Conservation (phyloP, 1,140 invertebrate species). For the Psix sp. region DNA sequence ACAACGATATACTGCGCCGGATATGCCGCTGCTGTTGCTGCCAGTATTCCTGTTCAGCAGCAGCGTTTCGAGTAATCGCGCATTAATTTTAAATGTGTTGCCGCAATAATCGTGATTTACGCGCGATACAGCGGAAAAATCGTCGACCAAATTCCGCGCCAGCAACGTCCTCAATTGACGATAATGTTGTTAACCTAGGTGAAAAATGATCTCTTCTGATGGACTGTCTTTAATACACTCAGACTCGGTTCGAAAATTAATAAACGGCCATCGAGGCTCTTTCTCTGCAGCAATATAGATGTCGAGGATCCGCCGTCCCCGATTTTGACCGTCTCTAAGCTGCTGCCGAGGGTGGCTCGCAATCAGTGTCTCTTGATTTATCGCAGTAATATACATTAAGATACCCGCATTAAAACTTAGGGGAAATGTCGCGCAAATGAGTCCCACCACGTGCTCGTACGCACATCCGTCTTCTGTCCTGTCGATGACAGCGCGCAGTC, state of each 20-base stretch:
- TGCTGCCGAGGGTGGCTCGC: slow-evolving; percentile 69
- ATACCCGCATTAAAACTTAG: slow-evolving; percentile 77
- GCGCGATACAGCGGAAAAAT: slow-evolving; percentile 13
- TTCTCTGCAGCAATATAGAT: slow-evolving; percentile 36
- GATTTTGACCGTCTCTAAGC: slow-evolving; percentile 38
- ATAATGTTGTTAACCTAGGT: neutral
- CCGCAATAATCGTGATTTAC: slow-evolving; percentile 75
- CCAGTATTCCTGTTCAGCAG: slow-evolving; percentile 24
- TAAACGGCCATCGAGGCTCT: slow-evolving; percentile 26
- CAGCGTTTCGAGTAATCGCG: slow-evolving; percentile 64
- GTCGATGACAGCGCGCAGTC: too few species aligned
- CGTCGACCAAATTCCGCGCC: neutral
- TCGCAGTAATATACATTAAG: slow-evolving; percentile 76
- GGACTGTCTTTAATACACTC: slow-evolving; percentile 12
- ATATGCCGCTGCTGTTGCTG: slow-evolving; percentile 50
- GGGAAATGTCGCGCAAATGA: slow-evolving; percentile 65
- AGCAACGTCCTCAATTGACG: slow-evolving; percentile 3
- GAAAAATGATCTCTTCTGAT: slow-evolving; percentile 8
- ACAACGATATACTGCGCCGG: slow-evolving; percentile 59
- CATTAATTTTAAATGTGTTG: slow-evolving; percentile 56
- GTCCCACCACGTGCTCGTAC: neutral
- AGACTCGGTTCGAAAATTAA: slow-evolving; percentile 20
- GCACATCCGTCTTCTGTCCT: too few species aligned
- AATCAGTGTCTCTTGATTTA: slow-evolving; percentile 76
- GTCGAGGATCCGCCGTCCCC: slow-evolving; percentile 4